Evolutionary conservation across 1,140 invertebrate genomes (phyloP), one percentile per base, ranked within the genome.

Genomic region (Atta texana): DNA sequence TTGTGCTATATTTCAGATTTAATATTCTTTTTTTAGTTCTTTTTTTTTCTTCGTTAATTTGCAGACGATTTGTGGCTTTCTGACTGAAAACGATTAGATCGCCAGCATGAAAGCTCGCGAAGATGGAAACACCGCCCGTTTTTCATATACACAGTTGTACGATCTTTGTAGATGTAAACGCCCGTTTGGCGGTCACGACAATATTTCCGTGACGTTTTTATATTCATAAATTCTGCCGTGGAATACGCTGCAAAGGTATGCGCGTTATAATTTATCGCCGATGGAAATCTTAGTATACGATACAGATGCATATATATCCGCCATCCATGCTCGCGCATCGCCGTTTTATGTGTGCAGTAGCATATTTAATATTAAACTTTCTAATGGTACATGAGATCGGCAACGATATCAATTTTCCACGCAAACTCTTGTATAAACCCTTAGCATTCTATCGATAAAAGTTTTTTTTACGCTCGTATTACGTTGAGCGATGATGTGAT

Each of bases 221-320:
- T 44, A 84, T 74, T 84, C 80, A 84, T 84, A 84, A 84, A 84
- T 84, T 84, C 80, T 24, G 14, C 44, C 39, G 80, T 31, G 55
- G 80, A 24, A 63, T 51, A 61, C 39, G 39, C 68, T 10, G 53
- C 31, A n/a, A 34, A 31, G 31, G 44, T 57, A 44, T 7, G 68
- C 55, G 34, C 53, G 21, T 74, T 82, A 49, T 61, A 69, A 75
- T 84, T 84, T 75, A 84, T 84, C 69, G 55, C 1, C 80, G 80
- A 84, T 84, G 39, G 57, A 51, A 61, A 84, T 75, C 80, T 84
- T 84, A 75, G 75, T 61, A 61, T 61, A 34, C 69, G 80, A 76
- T 85, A 85, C 61, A 51, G 55, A 24, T 82, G n/a, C 31, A 69
- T 12, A 44, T 12, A 44, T 10, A 44, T 16, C 24, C 18, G 39